These are phyloP conservation scores for Harlomillsia oculata DNA, from an alignment of 1,140 invertebrate species.

Conservation along the genomic window DNA sequence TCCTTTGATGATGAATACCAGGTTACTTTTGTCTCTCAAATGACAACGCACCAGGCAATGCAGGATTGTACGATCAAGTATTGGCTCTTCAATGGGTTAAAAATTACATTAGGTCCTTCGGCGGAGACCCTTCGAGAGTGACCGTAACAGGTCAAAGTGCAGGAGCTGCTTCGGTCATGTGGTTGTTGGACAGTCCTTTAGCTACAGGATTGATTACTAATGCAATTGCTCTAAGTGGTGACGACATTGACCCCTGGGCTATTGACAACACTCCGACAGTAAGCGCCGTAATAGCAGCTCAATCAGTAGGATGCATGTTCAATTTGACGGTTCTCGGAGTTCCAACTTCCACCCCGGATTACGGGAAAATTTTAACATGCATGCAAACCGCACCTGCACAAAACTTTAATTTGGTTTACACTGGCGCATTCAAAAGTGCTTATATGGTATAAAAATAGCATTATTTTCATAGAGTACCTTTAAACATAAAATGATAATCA, in stretches of 20 bases:
- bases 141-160: slow-evolving; percentile 13
- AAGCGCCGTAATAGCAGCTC: neutral
- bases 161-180: slow-evolving; percentile 10
- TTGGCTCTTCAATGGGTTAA: slow-evolving; percentile 6
- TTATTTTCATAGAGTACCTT: neutral
- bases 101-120: neutral
- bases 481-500: neutral
- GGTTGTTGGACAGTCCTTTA: slow-evolving; percentile 6
- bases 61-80: slow-evolving; percentile 9
- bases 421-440: too few species aligned
- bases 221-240: neutral
- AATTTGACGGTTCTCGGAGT: neutral
- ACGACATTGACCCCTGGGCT: neutral
- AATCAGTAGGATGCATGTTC: neutral
- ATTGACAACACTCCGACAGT: neutral
- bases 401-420: neutral
- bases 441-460: neutral
- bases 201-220: neutral
- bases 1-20: slow-evolving; percentile 1
- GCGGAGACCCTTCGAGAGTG: slow-evolving; percentile 4
- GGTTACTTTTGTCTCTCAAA: slow-evolving; percentile 16
- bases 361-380: neutral
- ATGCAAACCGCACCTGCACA: neutral
- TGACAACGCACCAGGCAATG: slow-evolving; percentile 17
- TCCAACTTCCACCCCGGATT: neutral